Base-by-base conservation (phyloP, 1,140 invertebrate genomes). In the Triops cancriformis region DNA sequence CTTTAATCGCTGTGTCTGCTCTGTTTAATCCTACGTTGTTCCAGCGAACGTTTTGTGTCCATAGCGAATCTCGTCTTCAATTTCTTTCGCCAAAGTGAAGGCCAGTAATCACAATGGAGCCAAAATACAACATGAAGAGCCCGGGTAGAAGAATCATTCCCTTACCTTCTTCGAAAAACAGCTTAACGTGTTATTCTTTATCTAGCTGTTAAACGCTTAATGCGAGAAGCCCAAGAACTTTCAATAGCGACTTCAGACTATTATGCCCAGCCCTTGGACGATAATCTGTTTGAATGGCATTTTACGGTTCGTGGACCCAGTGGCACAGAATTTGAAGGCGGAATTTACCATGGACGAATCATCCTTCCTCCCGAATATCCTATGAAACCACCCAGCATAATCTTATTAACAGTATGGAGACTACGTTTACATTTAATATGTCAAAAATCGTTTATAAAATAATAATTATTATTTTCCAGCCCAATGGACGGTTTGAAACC, bases 221-320 rank as follows among this genome's bases (percentile, higher is more conserved):
- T 98, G 93, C 88, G 92, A 82, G 96, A 98, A 86, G 95, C 96
- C 0, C 86, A 90, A 80, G 96, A 98, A 84, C 84, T 96, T 73
- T 88, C 89, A 42, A 89, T 93, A 79, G 89, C 95, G 23, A 96
- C 94, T 18, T 93, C 96, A 82, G 93, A 97, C 83, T 98, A 96
- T 84, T 92, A 87, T 86, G 96, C 95, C 26, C 90, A 91, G 81
- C 96, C 96, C 28, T 84, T 98, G 23, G 95, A 98, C 84, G 95
- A 98, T 82, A 98, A 98, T 86, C 85, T 98, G 31, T 98, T 98
- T 86, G 96, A 98, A 84, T 98, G 97, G 97, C 97, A 98, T 86
- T 98, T 98, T 84, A 98, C 96, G 0, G 91, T 98, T 10, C 87
- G 92, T 83, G 96, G 96, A 14, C 94, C 95, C 31, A 88, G 89